phyloP scores from a whole-genome alignment of 2,113 vertebrate genomes.

The Rhea americana region DNA sequence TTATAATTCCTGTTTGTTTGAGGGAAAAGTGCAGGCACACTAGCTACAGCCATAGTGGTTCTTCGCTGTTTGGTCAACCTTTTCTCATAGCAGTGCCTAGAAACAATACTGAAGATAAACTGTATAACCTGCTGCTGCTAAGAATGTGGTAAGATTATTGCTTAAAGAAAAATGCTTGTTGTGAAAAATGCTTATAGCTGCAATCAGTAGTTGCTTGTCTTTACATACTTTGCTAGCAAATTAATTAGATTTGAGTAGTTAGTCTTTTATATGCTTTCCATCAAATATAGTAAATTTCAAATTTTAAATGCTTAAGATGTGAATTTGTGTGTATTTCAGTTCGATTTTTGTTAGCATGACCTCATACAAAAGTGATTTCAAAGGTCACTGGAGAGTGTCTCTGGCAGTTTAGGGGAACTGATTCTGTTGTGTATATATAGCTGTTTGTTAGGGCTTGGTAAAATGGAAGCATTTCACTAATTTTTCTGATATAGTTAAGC shows the following conservation, averaged over 20 bases:
- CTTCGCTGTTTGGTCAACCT: constrained; percentile 92
- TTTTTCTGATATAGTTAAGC: background rate
- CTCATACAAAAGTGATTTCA: background rate
- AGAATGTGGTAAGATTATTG: constrained; percentile 87
- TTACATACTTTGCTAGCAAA: background rate
- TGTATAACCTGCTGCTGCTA: constrained; percentile 93
- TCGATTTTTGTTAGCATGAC: background rate
- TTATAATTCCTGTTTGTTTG: constrained; percentile 95
- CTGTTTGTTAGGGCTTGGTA: background rate
- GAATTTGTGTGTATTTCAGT: background rate
- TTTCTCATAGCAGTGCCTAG: constrained; percentile 95
- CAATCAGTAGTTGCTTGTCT: background rate
- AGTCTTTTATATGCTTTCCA: background rate
- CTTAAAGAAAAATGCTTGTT: background rate
- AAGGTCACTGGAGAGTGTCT: background rate
- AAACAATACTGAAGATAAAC: constrained; percentile 94
- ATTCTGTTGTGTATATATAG: background rate
- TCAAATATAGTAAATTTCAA: background rate
- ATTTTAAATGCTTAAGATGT: background rate
- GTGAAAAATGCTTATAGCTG: background rate
- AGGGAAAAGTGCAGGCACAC: constrained; percentile 95
- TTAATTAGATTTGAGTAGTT: background rate
- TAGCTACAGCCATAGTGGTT: constrained; percentile 94
- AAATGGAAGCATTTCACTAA: background rate
- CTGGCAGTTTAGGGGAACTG: background rate